Conservation (phyloP, 1,140 invertebrate genomes). For the Antheraea pernyi region DNA sequence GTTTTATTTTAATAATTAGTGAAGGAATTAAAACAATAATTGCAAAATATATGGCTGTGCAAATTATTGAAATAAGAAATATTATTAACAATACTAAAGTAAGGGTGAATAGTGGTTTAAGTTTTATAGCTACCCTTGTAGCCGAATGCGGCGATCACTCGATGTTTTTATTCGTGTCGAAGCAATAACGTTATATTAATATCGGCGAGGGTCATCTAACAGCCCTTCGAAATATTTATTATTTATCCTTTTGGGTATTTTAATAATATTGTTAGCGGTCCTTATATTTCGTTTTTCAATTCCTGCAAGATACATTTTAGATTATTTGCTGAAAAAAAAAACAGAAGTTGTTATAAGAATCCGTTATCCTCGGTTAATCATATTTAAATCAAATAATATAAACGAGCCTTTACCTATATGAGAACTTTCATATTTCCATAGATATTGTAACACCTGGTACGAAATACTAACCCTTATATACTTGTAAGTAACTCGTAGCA, state of each 20-base stretch:
- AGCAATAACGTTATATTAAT: slow-evolving; percentile 3
- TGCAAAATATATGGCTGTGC: not conserved
- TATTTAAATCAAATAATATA: too few species aligned
- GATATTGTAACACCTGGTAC: too few species aligned
- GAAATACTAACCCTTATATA: too few species aligned
- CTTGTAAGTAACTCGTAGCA: too few species aligned
- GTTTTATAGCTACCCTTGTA: not conserved
- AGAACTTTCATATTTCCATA: too few species aligned
- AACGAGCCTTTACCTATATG: too few species aligned
- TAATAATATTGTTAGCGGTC: not conserved
- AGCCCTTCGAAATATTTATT: slow-evolving; percentile 1
- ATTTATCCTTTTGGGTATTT: slow-evolving; percentile 1
- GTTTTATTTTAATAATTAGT: too few species aligned
- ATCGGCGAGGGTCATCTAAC: slow-evolving; percentile 1
- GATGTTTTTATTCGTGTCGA: slow-evolving; percentile 2
- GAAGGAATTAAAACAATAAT: too few species aligned
- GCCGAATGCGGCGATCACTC: not conserved
- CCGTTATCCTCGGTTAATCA: too few species aligned
- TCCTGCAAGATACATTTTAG: not conserved
- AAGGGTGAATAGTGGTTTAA: not conserved
- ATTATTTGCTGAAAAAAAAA: not conserved
- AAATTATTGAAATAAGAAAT: not conserved
- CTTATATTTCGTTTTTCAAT: not conserved
- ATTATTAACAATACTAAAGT: too few species aligned
- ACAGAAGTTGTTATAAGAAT: not conserved